These are phyloP conservation scores for Pentamera pediparva DNA, from an alignment of 53 echinoderm and acorn worm genomes.

Conservation along the genomic window DNA sequence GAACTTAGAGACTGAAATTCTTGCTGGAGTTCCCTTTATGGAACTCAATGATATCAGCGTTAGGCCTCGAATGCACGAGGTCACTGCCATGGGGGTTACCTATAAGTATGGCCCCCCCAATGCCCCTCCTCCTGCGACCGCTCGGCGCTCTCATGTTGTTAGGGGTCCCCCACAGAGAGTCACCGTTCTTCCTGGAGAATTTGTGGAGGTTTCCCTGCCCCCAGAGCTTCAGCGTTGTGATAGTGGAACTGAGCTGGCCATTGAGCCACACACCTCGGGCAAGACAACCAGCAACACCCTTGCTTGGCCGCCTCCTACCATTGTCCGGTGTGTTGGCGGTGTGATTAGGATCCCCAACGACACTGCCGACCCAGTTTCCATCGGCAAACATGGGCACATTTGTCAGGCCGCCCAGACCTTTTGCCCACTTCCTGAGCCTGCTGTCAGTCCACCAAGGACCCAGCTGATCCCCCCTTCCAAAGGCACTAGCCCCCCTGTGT, in stretches of 20 bases:
- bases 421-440: background rate
- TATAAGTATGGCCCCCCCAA: background rate
- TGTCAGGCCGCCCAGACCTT: background rate
- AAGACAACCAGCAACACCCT: background rate
- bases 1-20: conserved; percentile 26
- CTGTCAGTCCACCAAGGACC: background rate
- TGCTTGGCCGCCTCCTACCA: background rate
- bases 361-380: background rate
- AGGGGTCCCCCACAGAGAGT: background rate
- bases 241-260: background rate
- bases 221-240: background rate
- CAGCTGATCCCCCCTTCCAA: background rate
- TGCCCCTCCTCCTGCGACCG: background rate
- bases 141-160: background rate
- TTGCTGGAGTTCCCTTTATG: conserved; percentile 36
- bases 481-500: background rate
- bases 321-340: background rate
- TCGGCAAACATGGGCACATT: background rate
- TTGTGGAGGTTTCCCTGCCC: background rate
- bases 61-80: background rate
- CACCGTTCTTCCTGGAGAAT: background rate
- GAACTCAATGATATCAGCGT: conserved; percentile 13
- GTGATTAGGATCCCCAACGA: background rate
- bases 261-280: background rate
- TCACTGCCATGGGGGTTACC: background rate